A percentile compares a stretch with the other conserved stretches of the same genome.
Evolutionary conservation across 2,888 invertebrate species (phyloP).

Genomic region (Octonoba sinensis): DNA sequence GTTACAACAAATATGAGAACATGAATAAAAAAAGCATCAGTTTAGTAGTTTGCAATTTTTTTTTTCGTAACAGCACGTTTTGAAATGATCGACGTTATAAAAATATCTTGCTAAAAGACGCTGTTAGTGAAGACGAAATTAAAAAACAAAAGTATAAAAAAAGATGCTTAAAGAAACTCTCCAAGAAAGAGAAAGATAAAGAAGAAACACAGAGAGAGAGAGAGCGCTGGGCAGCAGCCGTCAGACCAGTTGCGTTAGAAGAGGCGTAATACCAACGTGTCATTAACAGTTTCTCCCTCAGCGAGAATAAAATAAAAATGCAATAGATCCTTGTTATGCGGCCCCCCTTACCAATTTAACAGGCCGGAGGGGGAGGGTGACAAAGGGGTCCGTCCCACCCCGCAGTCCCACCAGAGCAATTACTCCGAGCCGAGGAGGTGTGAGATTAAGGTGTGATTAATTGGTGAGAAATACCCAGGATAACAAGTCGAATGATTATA

Average conservation of each 20-base stretch:
- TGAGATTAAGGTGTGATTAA: constrained; percentile 62
- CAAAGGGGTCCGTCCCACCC: constrained; percentile 52
- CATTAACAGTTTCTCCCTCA: constrained; percentile 51
- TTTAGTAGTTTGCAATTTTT: too few species aligned
- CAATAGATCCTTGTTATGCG: constrained; percentile 45
- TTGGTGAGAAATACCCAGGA: constrained; percentile 54
- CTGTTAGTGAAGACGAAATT: too few species aligned
- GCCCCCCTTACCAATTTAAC: constrained; percentile 3
- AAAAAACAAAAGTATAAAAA: too few species aligned
- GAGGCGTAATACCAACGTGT: constrained; percentile 50
- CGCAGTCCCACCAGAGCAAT: constrained; percentile 60
- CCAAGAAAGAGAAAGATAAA: too few species aligned
- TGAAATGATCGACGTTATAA: too few species aligned
- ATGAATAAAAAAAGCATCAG: too few species aligned
- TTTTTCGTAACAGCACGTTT: too few species aligned
- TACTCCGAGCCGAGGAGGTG: constrained; percentile 58
- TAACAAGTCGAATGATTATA: constrained; percentile 59
- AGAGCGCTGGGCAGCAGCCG: not conserved
- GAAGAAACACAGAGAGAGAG: not conserved
- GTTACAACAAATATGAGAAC: too few species aligned
- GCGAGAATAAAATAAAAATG: constrained; percentile 60
- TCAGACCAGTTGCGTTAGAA: constrained; percentile 54
- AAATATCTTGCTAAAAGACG: too few species aligned
- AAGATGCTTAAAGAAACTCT: too few species aligned
- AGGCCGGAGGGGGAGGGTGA: constrained; percentile 15